These are phyloP conservation scores for Cryptomyrus ogoouensis DNA, from an alignment of 2,113 vertebrate species.

Conservation along the genomic window DNA sequence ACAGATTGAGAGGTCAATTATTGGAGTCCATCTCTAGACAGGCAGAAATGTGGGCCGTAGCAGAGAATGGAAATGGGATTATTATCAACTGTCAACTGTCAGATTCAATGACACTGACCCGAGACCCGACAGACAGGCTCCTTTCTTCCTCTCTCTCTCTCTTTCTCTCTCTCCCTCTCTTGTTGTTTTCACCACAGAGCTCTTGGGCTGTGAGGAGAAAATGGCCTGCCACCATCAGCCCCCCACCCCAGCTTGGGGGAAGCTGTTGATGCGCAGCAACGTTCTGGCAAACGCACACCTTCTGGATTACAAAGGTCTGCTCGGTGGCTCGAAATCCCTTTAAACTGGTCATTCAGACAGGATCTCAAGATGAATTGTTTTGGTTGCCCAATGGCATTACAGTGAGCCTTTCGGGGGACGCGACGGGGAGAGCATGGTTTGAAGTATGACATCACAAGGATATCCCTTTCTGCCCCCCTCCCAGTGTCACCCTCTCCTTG, in stretches of 20 bases:
- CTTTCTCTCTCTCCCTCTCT: neutral
- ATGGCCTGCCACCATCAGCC: neutral
- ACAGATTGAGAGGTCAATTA: constrained; percentile 7
- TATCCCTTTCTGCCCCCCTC: neutral
- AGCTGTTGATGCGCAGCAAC: neutral
- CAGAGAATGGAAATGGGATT: neutral
- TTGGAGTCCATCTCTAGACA: neutral
- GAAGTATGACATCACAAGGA: neutral
- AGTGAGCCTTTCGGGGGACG: neutral
- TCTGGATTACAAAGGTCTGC: neutral
- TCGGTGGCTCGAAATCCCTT: neutral
- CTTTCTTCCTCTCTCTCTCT: neutral
- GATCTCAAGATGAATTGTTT: neutral
- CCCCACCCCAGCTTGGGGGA: neutral
- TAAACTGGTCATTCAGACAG: neutral
- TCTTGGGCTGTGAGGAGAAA: neutral
- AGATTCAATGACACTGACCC: constrained; percentile 4
- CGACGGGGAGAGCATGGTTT: neutral
- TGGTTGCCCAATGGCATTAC: neutral
- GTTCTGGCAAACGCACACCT: neutral
- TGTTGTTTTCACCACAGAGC: neutral
- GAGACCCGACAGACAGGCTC: neutral
- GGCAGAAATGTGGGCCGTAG: neutral
- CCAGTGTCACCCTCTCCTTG: neutral
- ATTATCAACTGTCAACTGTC: constrained; percentile 20